These are phyloP conservation scores for Gadus macrocephalus DNA, from an alignment of 2,113 vertebrate species.

Conservation along the genomic window DNA sequence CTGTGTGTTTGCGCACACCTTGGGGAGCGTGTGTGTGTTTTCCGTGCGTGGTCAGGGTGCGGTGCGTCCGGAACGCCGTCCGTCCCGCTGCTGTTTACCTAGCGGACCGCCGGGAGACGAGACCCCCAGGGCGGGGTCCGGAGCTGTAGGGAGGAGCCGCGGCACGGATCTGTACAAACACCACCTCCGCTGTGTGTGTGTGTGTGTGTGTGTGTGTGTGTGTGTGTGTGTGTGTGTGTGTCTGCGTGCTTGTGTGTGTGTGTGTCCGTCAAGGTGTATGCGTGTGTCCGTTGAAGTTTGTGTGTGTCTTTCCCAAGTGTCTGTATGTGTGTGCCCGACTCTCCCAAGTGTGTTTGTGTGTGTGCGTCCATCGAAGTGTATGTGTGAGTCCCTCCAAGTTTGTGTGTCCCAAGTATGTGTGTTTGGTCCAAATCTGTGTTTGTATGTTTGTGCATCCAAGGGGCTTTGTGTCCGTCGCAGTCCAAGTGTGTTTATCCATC, in stretches of 20 bases:
- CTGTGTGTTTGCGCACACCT: no score
- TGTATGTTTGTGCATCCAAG: conserved; percentile 3
- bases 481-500: neutral
- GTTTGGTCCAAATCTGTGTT: neutral
- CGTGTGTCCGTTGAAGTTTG: neutral
- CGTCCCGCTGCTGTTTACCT: neutral
- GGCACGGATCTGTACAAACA: neutral
- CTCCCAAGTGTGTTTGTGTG: no score
- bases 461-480: neutral
- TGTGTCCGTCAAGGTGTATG: conserved; percentile 18
- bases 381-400: no score
- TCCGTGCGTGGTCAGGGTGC: neutral
- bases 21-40: neutral
- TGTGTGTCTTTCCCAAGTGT: no score
- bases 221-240: neutral
- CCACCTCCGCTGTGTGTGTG: neutral
- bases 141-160: neutral
- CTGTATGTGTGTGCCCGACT: no score
- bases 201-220: no score
- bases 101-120: neutral
- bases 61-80: neutral
- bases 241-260: conserved; percentile 24
- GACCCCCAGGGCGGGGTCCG: neutral
- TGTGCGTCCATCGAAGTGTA: no score
- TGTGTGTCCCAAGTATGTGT: no score